Evolutionary conservation across 2,113 vertebrate genomes (phyloP).

Genomic region (Syngnathus scovelli): DNA sequence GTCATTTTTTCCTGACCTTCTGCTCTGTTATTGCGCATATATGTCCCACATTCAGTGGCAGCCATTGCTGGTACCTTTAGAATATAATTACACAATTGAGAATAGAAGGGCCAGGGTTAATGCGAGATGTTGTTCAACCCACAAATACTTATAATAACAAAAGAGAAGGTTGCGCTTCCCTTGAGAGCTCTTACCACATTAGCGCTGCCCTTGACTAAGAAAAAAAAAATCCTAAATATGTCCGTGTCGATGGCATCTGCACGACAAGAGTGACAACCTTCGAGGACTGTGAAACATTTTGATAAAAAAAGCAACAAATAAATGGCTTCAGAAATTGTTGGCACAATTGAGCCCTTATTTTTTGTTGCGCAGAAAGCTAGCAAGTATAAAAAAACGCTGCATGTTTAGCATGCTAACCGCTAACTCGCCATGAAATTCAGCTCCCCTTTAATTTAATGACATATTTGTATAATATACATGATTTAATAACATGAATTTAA

Average conservation of each 20-base stretch:
- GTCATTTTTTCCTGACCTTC: constrained; percentile 32
- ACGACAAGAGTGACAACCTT: background rate
- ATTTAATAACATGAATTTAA: too few relatives aligned
- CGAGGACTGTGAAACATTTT: too few relatives aligned
- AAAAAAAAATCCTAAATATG: background rate
- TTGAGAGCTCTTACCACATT: background rate
- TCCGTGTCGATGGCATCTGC: background rate
- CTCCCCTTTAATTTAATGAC: too few relatives aligned
- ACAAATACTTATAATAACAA: background rate
- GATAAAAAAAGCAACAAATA: too few relatives aligned
- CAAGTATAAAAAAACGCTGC: too few relatives aligned
- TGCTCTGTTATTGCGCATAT: constrained; percentile 12
- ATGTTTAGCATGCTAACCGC: too few relatives aligned
- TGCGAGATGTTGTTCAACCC: background rate
- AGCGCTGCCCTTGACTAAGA: background rate
- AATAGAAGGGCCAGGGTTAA: constrained; percentile 26
- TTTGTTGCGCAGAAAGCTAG: too few relatives aligned
- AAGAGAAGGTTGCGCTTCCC: background rate
- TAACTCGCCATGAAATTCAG: too few relatives aligned
- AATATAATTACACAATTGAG: constrained; percentile 30
- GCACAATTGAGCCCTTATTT: too few relatives aligned
- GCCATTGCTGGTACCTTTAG: constrained; percentile 21
- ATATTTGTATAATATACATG: too few relatives aligned
- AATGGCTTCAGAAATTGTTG: too few relatives aligned
- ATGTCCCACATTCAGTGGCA: constrained; percentile 26